phyloP scores from a whole-genome alignment of 2,113 vertebrate species.

The Haplochromis vanheusdeni region DNA sequence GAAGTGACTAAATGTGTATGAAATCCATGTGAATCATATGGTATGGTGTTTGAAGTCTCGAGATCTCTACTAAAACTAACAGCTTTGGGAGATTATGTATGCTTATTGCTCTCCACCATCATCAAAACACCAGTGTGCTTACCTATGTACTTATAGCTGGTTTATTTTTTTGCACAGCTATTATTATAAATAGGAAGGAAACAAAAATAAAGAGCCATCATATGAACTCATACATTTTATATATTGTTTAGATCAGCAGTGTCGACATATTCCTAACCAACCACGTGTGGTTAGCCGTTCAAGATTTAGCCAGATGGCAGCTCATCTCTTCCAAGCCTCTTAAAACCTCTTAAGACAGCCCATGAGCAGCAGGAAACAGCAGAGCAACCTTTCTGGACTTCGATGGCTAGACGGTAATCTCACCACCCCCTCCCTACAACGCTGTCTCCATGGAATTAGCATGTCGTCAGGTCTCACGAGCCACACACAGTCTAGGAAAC shows the following conservation, averaged over 20 bases:
- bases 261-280: background rate
- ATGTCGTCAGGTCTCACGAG: slow-evolving; percentile 1
- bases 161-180: background rate
- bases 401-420: slow-evolving; percentile 38
- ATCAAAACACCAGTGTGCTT: background rate
- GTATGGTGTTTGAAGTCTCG: too few species aligned
- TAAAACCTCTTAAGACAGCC: slow-evolving; percentile 59
- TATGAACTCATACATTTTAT: background rate
- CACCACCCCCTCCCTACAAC: background rate
- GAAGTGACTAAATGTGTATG: background rate
- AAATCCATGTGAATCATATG: background rate
- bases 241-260: background rate
- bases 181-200: background rate
- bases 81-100: background rate
- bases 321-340: slow-evolving; percentile 54
- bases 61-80: background rate
- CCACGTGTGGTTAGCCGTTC: background rate
- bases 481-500: background rate
- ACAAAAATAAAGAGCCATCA: background rate
- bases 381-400: slow-evolving; percentile 33
- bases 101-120: background rate
- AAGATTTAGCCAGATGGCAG: slow-evolving; percentile 59
- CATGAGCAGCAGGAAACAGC: slow-evolving; percentile 32
- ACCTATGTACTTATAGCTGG: background rate
- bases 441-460: slow-evolving; percentile 37